Base-by-base conservation (phyloP, 1,140 invertebrate species). In the Trichoplusia ni region DNA sequence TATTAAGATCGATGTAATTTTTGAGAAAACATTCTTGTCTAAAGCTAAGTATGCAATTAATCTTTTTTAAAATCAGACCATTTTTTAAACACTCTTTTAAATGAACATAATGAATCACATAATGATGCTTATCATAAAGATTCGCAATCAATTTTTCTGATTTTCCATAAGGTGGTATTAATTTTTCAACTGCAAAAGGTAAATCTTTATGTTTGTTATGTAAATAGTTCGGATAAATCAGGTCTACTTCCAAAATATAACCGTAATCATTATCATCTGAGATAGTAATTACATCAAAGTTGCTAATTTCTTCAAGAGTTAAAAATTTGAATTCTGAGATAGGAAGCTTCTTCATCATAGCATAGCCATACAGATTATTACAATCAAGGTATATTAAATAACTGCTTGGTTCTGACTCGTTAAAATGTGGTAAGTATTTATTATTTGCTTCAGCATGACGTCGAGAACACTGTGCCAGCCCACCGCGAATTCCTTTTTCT, bases 401-500 rank as follows among this genome's bases (percentile, higher is more conserved):
- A 1, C n/a, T 14, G 1, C n/a, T 7, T 7, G 18, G 5, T 29
- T 46, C 4, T 5, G 9, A 13, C 23, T 14, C 19, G 38, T 64
- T 11, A 37, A 16, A 64, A 46, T 44, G 1, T n/a, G 62, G 42
- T 23, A 64, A 13, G 11, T 64, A 64, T 37, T 37, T 56, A 44
- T 64, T 64, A 56, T 64, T 64, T 35, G 42, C 21, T 46, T 46
- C n/a, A 14, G 42, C 42, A 29, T 46, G 11, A 1, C 42, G 19
- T 1, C 4, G 42, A 2, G 9, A 23, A 13, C 42, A 44, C 14
- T 44, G 42, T n/a, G 61, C 47, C 7, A 33, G 13, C 1, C 49
- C 47, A 3, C 51, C 62, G 7, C 51, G 27, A 19, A 64, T 64
- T 23, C 51, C 62, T 25, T 64, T 47, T 38, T 64, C 62, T 18